Base-by-base conservation (phyloP, 2,113 vertebrate genomes). In the Myotis lucifugus region DNA sequence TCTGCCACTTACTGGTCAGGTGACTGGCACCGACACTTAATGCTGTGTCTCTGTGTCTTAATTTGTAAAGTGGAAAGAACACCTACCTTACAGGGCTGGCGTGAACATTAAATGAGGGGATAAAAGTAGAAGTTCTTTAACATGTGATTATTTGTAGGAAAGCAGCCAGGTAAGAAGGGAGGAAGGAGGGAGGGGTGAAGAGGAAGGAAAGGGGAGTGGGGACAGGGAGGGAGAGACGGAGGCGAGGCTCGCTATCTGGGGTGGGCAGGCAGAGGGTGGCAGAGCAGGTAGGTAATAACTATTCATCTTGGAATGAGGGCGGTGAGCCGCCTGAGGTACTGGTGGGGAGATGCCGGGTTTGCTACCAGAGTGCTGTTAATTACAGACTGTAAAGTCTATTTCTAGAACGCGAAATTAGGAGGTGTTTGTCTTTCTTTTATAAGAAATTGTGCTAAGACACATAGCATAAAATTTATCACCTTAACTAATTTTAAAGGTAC, bases 71-170 rank as follows among this genome's bases (percentile, higher is more conserved):
- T 64, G 42, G 74, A 29, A 56, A 48, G 87, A 73, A 74, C 25
- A 25, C 66, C 70, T 19, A 5, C 27, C 73, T 78, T 59, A 29
- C 12, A 21, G 52, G 82, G 78, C 37, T 61, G 19, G 29, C 32
- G 46, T 67, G 90, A 70, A 88, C 81, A 88, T 9, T 11, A 70
- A 59, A 50, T 40, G 79, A 85, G 66, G 37, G 69, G 8, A 46
- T 11, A 21, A 46, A 91, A n/a, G 85, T 67, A 61, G 64, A 59
- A 89, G 18, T 83, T 78, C 56, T 90, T 54, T 83, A 73, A 32
- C 74, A 72, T 1, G 56, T n/a, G 29, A 69, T 82, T 92, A 85
- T 91, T 96, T 81, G 89, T 18, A 83, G 83, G 86, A 93, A 89
- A 56, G 19, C 46, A 91, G 73, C 46, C n/a, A 85, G n/a, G 21